Conservation (phyloP, 2,113 vertebrate genomes). For the Mastomys coucha region DNA sequence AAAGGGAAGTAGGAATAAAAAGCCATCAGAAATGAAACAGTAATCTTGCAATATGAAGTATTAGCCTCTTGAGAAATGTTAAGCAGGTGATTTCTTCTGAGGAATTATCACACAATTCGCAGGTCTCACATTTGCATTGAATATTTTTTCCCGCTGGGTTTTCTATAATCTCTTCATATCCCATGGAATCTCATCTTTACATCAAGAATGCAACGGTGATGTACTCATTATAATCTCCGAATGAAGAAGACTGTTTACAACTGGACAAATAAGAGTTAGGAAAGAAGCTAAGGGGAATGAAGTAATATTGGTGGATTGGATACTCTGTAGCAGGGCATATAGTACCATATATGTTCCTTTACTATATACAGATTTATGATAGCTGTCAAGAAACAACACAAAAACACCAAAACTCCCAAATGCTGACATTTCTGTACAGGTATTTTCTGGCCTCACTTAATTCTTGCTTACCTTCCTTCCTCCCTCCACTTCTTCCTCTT, state of each 20-base stretch:
- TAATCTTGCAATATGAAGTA: not conserved
- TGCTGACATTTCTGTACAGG: not conserved
- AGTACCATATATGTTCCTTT: slow-evolving; percentile 79
- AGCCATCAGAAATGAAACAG: not conserved
- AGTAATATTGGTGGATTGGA: not conserved
- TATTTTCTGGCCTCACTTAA: not conserved
- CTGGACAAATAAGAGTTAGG: not conserved
- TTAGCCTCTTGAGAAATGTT: not conserved
- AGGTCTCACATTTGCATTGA: not conserved
- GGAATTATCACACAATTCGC: not conserved
- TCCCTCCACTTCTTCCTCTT: not conserved
- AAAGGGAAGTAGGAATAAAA: not conserved
- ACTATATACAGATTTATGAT: slow-evolving; percentile 77
- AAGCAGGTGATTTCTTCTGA: not conserved
- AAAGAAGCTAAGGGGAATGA: not conserved
- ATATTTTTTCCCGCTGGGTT: not conserved
- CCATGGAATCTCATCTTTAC: not conserved
- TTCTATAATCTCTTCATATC: not conserved
- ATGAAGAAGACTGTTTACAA: not conserved
- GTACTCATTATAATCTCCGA: not conserved
- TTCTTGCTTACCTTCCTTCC: not conserved
- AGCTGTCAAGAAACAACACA: slow-evolving; percentile 48
- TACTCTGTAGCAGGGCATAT: not conserved
- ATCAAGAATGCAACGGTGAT: not conserved
- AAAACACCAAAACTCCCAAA: slow-evolving; percentile 57